Base-by-base conservation (phyloP, 2,888 invertebrate species). In the Scrobipalpa costella region DNA sequence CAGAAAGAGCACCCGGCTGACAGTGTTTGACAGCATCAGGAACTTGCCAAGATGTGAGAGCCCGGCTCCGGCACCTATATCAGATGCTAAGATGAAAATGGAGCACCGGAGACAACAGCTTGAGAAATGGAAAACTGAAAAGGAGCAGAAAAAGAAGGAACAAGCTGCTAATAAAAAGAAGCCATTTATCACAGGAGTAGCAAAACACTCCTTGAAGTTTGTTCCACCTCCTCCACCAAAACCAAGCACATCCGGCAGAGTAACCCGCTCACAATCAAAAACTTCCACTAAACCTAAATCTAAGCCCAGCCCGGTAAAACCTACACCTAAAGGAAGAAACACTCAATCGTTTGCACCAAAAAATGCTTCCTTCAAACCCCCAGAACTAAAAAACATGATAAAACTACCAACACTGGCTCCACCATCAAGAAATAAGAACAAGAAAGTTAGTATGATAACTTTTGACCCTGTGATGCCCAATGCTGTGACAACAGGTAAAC, bases 351-450 rank as follows among this genome's bases (percentile, higher is more conserved):
- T 94, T 81, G 93, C 93, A 9, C 93, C 94, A 0, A 76, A 75
- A 63, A 88, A 92, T 82, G 90, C 93, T 15, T 68, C 78, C 11
- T 94, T 94, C 71, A 87, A 83, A 70, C 84, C 92, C 5, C 93
- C 93, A 0, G 65, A 75, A 8, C 81, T 83, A 8, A 76, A 75
- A 67, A 77, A 76, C 9, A 50, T 79, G 7, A 68, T 65, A 0
- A 83, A 78, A 64, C 71, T 78, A 63, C 81, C 82, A 5, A 75
- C 64, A 19, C 63, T 86, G 44, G 73, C 67, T 1, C 71, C 77
- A 33, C 66, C 69, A 40, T 73, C 66, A 38, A 76, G 74, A 64
- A 67, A 59, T 55, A 73, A 70, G 55, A 77, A 69, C 40, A 67
- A 69, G 36, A 79, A 73, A 63, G 75, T 73, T 64, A 60, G 49